Conservation (phyloP, 2,797 vertebrate species). For the Propithecus perrieri region DNA sequence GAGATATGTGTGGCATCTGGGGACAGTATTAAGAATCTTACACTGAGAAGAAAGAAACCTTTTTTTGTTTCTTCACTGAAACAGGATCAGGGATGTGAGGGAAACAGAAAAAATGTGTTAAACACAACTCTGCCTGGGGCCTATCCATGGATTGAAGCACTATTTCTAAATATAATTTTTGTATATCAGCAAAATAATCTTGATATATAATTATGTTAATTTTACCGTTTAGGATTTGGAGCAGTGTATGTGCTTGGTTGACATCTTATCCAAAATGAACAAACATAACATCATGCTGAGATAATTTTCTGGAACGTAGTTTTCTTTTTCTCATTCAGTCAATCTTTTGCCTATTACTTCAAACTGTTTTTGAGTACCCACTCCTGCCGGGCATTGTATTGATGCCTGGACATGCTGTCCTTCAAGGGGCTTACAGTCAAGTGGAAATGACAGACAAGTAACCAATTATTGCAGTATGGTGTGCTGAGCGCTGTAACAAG, state of each 20-base stretch:
- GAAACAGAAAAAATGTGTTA: neutral
- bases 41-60: neutral
- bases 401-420: neutral
- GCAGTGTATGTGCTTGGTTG: neutral
- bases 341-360: neutral
- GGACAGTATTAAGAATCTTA: neutral
- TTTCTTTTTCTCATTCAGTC: neutral
- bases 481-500: neutral
- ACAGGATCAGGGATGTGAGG: neutral
- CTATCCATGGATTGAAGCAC: neutral
- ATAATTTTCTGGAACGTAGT: constrained; percentile 7
- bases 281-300: neutral
- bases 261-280: neutral
- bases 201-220: neutral
- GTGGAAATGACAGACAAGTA: neutral
- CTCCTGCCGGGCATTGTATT: neutral
- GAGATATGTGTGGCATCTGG: neutral
- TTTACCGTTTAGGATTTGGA: neutral
- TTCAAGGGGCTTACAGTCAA: neutral
- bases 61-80: neutral
- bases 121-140: neutral
- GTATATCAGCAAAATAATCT: neutral
- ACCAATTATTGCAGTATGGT: neutral
- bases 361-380: neutral
- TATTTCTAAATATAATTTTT: neutral